Conservation (phyloP, 2,888 invertebrate species). For the Eucera pruinosa region DNA sequence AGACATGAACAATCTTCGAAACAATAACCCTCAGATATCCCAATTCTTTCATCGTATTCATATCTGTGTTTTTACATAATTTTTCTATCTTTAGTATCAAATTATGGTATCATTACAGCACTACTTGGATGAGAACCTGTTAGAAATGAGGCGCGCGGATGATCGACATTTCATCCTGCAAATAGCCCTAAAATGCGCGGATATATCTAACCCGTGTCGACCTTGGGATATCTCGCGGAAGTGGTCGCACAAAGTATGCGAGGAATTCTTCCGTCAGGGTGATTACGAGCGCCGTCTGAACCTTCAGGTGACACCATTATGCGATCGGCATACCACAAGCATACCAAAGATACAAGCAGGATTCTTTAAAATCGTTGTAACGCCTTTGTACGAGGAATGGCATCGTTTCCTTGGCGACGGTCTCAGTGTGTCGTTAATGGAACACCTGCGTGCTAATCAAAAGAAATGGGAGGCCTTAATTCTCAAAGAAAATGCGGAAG, state of each 20-base stretch:
- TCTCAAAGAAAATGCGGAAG: constrained; percentile 87
- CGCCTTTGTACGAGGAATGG: constrained; percentile 94
- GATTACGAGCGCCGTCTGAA: constrained; percentile 93
- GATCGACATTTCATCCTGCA: constrained; percentile 93
- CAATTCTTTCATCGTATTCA: no score
- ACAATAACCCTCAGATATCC: no score
- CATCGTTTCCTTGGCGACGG: constrained; percentile 90
- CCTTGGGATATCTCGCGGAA: constrained; percentile 94
- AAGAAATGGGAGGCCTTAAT: constrained; percentile 85
- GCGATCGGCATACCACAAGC: constrained; percentile 91
- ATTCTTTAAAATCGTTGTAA: constrained; percentile 93
- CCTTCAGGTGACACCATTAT: constrained; percentile 92
- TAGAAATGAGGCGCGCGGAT: constrained; percentile 88
- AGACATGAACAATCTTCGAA: no score
- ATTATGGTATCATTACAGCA: constrained; percentile 84
- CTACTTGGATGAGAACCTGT: constrained; percentile 88
- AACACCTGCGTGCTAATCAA: constrained; percentile 88
- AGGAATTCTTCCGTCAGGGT: constrained; percentile 96
- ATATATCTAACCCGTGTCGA: constrained; percentile 96
- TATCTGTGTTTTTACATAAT: no score
- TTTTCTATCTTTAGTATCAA: not conserved
- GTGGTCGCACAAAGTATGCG: constrained; percentile 95
- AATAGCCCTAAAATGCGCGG: constrained; percentile 95
- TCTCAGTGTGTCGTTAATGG: constrained; percentile 90
- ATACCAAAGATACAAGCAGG: constrained; percentile 95